phyloP scores from a whole-genome alignment of 2,113 vertebrate genomes.

The Phoenicopterus ruber region DNA sequence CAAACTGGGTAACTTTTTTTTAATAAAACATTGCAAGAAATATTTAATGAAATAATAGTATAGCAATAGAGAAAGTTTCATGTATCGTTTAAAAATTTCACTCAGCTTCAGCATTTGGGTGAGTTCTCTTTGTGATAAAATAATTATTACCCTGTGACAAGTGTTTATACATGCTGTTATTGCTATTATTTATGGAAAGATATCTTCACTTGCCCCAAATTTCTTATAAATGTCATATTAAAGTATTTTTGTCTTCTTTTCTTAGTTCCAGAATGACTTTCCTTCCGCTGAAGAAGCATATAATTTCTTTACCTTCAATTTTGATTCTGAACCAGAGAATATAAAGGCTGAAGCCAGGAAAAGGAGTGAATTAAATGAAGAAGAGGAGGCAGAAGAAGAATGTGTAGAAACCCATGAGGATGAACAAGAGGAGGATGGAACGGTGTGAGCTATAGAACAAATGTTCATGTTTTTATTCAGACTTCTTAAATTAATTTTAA shows the following conservation, averaged over 20 bases:
- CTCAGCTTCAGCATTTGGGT: not conserved
- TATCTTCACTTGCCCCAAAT: not conserved
- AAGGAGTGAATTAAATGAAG: constrained; percentile 32
- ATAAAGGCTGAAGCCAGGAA: not conserved
- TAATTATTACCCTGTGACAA: not conserved
- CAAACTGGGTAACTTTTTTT: not conserved
- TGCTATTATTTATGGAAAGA: not conserved
- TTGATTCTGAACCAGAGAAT: constrained; percentile 79
- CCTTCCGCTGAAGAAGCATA: constrained; percentile 87
- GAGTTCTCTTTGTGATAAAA: not conserved
- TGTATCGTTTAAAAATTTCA: not conserved
- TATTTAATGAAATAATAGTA: not conserved
- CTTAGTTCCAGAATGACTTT: constrained; percentile 70
- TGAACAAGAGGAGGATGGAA: constrained; percentile 59
- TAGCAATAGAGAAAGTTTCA: not conserved
- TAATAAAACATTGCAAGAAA: not conserved
- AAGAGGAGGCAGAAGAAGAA: constrained; percentile 62
- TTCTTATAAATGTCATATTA: not conserved
- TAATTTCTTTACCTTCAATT: constrained; percentile 92
- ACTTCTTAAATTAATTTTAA: not conserved
- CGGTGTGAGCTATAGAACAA: not conserved
- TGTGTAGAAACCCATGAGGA: constrained; percentile 1
- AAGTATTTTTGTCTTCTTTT: not conserved
- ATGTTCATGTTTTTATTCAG: not conserved
- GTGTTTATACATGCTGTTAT: not conserved